Conservation (phyloP, 2,888 invertebrate species). For the Tiliacea citrago region DNA sequence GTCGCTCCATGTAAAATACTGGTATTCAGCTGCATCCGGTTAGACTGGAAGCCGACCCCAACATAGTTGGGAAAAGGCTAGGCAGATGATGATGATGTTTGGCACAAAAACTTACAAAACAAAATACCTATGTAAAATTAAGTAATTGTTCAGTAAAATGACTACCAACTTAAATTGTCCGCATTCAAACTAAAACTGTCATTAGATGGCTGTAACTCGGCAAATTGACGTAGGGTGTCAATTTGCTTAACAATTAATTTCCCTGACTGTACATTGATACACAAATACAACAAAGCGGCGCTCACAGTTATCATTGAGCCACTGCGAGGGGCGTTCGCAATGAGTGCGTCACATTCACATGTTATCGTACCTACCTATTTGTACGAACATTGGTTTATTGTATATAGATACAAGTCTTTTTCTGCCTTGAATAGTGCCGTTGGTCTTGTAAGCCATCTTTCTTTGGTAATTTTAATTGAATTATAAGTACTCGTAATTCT, state of each 20-base stretch:
- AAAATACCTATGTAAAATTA: not conserved
- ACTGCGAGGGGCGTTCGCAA: constrained; percentile 55
- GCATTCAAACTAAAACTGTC: not conserved
- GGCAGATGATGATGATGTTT: too few relatives aligned
- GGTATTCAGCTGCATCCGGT: too few relatives aligned
- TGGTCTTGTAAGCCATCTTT: not conserved
- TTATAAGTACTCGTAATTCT: not conserved
- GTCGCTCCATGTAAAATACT: too few relatives aligned
- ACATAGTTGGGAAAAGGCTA: too few relatives aligned
- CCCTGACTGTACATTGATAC: not conserved
- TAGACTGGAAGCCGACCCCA: too few relatives aligned
- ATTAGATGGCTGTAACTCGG: not conserved
- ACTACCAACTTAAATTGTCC: not conserved
- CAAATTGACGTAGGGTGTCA: not conserved
- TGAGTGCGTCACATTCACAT: constrained; percentile 43
- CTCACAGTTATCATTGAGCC: constrained; percentile 47
- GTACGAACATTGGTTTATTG: constrained; percentile 17
- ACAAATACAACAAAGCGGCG: constrained; percentile 37
- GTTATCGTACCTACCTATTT: constrained; percentile 30
- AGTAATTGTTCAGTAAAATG: not conserved
- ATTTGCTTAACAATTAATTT: too few relatives aligned
- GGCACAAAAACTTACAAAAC: too few relatives aligned
- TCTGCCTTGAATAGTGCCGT: not conserved
- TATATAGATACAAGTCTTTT: constrained; percentile 11
- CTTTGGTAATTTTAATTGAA: not conserved